Evolutionary conservation across 2,797 vertebrate species (phyloP), one percentile per base, ranked within the genome.

Genomic region (Fratercula arctica): DNA sequence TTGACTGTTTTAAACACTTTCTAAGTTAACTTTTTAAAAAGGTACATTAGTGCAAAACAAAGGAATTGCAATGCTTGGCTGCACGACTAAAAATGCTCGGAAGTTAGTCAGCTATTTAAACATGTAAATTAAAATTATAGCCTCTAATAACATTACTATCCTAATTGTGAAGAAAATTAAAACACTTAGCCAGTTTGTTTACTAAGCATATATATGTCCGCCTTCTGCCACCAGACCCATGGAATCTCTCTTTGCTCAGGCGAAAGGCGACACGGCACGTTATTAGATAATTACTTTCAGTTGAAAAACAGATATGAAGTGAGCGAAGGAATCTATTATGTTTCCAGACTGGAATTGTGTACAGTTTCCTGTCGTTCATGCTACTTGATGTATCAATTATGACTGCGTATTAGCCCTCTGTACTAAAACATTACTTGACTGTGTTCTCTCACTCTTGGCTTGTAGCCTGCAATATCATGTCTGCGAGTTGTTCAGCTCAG

Each of bases 181-280:
- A 94, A 48, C 24, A 63, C 81, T 85, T 61, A 84, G 24, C 37
- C 24, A 26, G 28, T 63, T 96, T 94, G 39, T 91, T 96, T 89
- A 37, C 78, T 82, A 45, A 68, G 53, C 21, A 3, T 82, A 48
- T 48, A 6, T 48, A 31, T 41, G 14, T 76, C 76, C 3, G 8
- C 48, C 53, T 93, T 20, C 68, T 91, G 45, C 70, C 51, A 29
- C 45, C 54, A 77, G 81, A 76, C 33, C 46, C 0, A 0, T 46
- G 63, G 61, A 73, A 48, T 77, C 60, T 81, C 61, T 92, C 56
- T 90, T 67, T 87, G 85, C 70, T 85, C 56, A 39, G 50, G 67
- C 66, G 26, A 86, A 83, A 74, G 91, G 14, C 3, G 3, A 33
- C 9, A 37, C 2, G 12, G 25, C 41, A 19, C 8, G 3, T 88